phyloP scores from a whole-genome alignment of 2,888 invertebrate genomes.

The Cosmia pyralina region DNA sequence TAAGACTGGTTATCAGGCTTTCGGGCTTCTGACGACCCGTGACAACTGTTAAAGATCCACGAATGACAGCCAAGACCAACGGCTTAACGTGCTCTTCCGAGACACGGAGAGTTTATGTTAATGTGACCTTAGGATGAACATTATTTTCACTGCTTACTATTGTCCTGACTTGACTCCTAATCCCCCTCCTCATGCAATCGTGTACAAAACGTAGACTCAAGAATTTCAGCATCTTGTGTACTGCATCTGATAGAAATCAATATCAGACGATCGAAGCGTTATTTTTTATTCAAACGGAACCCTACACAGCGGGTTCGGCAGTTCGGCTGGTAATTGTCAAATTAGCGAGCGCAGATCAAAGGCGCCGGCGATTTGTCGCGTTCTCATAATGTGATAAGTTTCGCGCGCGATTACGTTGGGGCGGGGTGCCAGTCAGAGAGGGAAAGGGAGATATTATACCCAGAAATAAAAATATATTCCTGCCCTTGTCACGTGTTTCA shows the following conservation, averaged over 20 bases:
- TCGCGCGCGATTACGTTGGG: constrained; percentile 83
- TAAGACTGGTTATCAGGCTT: too few species aligned
- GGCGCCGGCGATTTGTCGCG: constrained; percentile 87
- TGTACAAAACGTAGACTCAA: not conserved
- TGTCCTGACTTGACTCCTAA: too few species aligned
- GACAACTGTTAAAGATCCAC: too few species aligned
- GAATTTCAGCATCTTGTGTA: not conserved
- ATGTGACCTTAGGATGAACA: too few species aligned
- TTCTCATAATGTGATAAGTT: constrained; percentile 90
- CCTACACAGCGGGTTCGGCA: constrained; percentile 47
- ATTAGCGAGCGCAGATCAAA: constrained; percentile 87
- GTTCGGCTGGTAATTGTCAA: constrained; percentile 84
- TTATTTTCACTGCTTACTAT: too few species aligned
- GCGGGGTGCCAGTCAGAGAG: constrained; percentile 68
- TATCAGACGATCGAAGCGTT: constrained; percentile 41
- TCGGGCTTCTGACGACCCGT: too few species aligned
- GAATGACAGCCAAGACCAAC: too few species aligned
- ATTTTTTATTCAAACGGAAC: constrained; percentile 61
- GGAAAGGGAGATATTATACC: not conserved
- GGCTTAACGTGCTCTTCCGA: too few species aligned
- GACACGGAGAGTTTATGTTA: too few species aligned
- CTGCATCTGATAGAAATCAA: constrained; percentile 43
- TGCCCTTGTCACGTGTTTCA: too few species aligned
- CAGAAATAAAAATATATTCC: too few species aligned
- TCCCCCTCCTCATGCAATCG: too few species aligned